These are phyloP conservation scores for Acleris laterana DNA, from an alignment of 2,888 invertebrate genomes.

Conservation along the genomic window DNA sequence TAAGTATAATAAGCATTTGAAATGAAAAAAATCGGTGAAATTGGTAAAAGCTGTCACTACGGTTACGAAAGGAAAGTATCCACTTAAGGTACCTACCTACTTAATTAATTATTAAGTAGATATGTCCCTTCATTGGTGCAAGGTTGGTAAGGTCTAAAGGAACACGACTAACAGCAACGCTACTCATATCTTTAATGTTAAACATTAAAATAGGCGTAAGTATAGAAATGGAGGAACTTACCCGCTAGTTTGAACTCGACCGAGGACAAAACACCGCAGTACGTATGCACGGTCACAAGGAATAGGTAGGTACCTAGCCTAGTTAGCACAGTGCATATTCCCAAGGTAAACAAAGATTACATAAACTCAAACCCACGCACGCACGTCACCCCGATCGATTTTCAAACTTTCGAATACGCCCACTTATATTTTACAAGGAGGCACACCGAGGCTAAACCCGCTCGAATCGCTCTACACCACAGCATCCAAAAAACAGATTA, in stretches of 20 bases:
- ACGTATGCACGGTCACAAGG: slow-evolving; percentile 38
- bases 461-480: slow-evolving; percentile 63
- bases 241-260: slow-evolving; percentile 38
- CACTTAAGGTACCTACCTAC: too few species aligned
- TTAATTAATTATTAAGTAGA: too few species aligned
- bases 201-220: neutral
- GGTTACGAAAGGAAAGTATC: too few species aligned
- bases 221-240: slow-evolving; percentile 37
- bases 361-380: slow-evolving; percentile 83
- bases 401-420: slow-evolving; percentile 83
- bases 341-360: slow-evolving; percentile 84
- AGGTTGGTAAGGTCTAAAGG: too few species aligned
- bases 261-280: slow-evolving; percentile 29
- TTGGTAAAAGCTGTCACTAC: too few species aligned
- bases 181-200: neutral
- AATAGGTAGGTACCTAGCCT: slow-evolving; percentile 56
- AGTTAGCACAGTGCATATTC: slow-evolving; percentile 76
- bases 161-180: too few species aligned
- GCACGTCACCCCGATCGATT: slow-evolving; percentile 82
- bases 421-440: slow-evolving; percentile 70
- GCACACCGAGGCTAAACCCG: slow-evolving; percentile 60
- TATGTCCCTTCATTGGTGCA: too few species aligned
- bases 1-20: too few species aligned
- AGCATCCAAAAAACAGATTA: slow-evolving; percentile 69
- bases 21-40: too few species aligned